Base-by-base conservation (phyloP, 2,797 vertebrate genomes). In the Cynodonichthys magdalenae region DNA sequence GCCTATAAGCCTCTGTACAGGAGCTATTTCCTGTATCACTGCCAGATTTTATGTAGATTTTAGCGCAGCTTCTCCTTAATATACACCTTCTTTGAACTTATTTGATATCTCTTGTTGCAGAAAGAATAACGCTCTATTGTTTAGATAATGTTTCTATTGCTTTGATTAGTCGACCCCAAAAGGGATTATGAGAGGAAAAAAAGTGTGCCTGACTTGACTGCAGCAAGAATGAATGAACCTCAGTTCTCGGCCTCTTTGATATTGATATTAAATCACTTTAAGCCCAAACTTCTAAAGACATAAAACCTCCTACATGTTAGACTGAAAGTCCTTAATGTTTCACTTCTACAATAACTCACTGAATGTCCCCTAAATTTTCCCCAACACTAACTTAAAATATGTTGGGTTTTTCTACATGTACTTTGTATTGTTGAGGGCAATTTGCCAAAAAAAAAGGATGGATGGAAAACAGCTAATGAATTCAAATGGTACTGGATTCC, bases 261-360 rank as follows among this genome's bases (percentile, higher is more conserved):
- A 71, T 44, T 62, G 71, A 82, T 67, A 76, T 76, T 78, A 81
- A 82, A 81, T 82, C 64, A 79, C 50, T 66, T 66, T 72, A 18
- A 69, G 57, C 48, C 36, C 50, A 70, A 51, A 65, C 57, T 62
- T 63, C 34, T 7, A 14, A 52, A 69, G 74, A 77, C 51, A 50
- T 46, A 29, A 80, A 74, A 59, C 66, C 74, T 77, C 64, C 65
- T 58, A 54, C 46, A 47, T 59, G 66, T 34, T 64, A 80, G 77
- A 36, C 58, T 41, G 50, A 66, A 67, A 74, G 71, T 67, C 61
- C 55, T 65, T n/a, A 50, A 0, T 1, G 18, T 56, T 71, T 53
- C 41, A 67, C 44, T 59, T 55, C 27, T 59, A 41, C 52, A 48
- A 28, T 31, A 75, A 74, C 44, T 72, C 52, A 66, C 11, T 15